Percentiles rank a stretch among this genome's conserved stretches.
Conservation (phyloP, 2,113 vertebrate genomes). For the Lichenostomus cassidix region DNA sequence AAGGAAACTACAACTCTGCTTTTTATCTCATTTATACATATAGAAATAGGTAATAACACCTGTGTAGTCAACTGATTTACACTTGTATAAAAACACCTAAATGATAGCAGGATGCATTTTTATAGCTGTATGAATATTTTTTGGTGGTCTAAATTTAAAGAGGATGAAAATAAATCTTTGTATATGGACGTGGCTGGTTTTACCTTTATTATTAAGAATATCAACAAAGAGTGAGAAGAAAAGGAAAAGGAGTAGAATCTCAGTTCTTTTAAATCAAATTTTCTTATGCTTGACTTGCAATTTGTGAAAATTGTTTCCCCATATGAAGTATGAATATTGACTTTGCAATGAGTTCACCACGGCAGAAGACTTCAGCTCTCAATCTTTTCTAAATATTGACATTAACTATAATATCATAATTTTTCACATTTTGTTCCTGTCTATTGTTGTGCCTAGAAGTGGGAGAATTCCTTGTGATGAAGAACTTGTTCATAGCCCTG, state of each 20-base stretch:
- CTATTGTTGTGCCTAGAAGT: background rate
- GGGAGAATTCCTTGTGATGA: background rate
- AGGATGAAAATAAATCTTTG: background rate
- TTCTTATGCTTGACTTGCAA: background rate
- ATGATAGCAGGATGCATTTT: background rate
- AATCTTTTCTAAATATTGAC: background rate
- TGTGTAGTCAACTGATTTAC: background rate
- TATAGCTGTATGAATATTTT: background rate
- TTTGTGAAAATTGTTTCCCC: background rate
- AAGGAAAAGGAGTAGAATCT: background rate
- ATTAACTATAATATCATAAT: background rate
- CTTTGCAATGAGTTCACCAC: background rate
- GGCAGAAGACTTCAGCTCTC: background rate
- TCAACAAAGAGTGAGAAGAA: background rate
- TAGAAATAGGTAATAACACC: background rate
- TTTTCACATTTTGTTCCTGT: background rate
- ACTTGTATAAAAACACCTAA: background rate
- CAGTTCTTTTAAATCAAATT: background rate
- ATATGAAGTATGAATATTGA: rapidly evolving
- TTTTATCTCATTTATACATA: background rate
- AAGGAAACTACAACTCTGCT: background rate
- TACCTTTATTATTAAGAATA: background rate
- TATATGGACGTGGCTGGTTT: rapidly evolving
- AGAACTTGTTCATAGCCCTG: background rate
- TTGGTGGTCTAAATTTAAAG: background rate